A percentile compares a stretch with the other conserved stretches of the same genome.
Conservation (phyloP, 2,888 invertebrate genomes). For the Mamestra brassicae region DNA sequence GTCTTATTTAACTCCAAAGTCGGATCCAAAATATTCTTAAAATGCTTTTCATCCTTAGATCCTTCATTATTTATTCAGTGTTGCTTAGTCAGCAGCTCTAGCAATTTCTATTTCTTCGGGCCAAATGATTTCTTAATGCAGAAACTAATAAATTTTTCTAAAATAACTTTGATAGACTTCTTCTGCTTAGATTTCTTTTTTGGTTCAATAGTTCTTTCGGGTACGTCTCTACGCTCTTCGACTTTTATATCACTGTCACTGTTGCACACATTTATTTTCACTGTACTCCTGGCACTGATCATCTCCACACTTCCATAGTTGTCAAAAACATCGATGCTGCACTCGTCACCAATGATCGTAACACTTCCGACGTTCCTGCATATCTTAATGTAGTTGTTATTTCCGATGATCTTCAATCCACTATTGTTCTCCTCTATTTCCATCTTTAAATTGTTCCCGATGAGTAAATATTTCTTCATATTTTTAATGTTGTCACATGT, state of each 20-base stretch:
- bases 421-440: conserved; percentile 71
- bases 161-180: conserved; percentile 35
- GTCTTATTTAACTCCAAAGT: not conserved
- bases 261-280: conserved; percentile 49
- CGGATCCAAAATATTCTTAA: not conserved
- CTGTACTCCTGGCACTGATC: conserved; percentile 59
- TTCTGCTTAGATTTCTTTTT: conserved; percentile 24
- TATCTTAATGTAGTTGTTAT: conserved; percentile 75
- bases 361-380: conserved; percentile 72
- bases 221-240: conserved; percentile 1
- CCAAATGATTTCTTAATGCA: conserved; percentile 41
- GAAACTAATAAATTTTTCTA: conserved; percentile 36
- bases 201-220: conserved; percentile 12
- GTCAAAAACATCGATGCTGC: conserved; percentile 69
- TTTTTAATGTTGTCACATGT: conserved; percentile 31
- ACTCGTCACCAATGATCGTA: conserved; percentile 71
- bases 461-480: conserved; percentile 74
- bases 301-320: conserved; percentile 73
- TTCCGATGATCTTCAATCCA: conserved; percentile 72
- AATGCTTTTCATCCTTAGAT: conserved; percentile 5
- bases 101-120: conserved; percentile 20
- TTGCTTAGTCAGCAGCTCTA: not conserved
- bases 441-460: conserved; percentile 74
- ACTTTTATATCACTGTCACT: conserved; percentile 30
- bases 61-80: not conserved